A percentile compares a stretch with the other conserved stretches of the same genome.
These are phyloP conservation scores for Lithophane semibrunnea DNA, from an alignment of 2,888 invertebrate genomes.

Conservation along the genomic window DNA sequence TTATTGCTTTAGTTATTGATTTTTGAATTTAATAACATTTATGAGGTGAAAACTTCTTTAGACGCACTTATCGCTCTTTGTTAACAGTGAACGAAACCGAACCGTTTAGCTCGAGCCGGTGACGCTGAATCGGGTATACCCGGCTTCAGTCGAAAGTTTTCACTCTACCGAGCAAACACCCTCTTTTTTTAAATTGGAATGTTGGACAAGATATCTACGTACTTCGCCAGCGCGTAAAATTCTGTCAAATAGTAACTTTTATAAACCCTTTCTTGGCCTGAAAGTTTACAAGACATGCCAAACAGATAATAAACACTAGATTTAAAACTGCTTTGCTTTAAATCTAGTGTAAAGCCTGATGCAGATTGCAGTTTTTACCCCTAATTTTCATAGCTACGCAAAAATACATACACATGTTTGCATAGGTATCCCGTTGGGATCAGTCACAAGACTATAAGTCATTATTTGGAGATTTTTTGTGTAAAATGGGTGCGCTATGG, in stretches of 20 bases:
- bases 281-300: not conserved
- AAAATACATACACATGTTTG: constrained; percentile 9
- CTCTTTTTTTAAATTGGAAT: not conserved
- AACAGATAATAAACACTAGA: too few species aligned
- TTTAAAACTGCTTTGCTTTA: constrained; percentile 2
- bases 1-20: constrained; percentile 6
- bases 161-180: not conserved
- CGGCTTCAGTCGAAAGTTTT: not conserved
- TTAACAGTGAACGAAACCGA: not conserved
- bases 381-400: constrained; percentile 11
- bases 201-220: not conserved
- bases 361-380: not conserved
- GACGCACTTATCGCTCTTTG: not conserved
- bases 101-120: too few species aligned
- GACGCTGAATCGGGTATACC: not conserved
- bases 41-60: not conserved
- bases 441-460: not conserved
- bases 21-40: not conserved
- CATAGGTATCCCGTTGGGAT: constrained; percentile 1
- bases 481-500: not conserved
- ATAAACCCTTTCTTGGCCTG: not conserved
- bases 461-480: not conserved
- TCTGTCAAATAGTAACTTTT: not conserved
- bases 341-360: constrained; percentile 15
- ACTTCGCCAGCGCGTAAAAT: not conserved